phyloP scores from a whole-genome alignment of 2,888 invertebrate genomes.

The Oscheius onirici region DNA sequence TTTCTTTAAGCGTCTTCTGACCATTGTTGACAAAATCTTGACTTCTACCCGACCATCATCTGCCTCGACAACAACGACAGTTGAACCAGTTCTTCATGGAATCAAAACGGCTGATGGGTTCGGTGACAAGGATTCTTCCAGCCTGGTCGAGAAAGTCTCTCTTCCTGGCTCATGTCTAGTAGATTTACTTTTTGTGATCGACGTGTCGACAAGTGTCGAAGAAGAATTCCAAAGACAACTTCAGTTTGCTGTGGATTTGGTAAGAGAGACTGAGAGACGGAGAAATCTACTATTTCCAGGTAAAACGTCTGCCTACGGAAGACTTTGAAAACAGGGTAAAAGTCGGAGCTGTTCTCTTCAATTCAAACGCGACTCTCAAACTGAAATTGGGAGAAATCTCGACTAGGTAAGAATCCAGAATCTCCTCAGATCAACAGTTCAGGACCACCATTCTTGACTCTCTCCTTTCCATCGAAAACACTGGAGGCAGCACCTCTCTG shows the following conservation, averaged over 20 bases:
- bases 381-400: slow-evolving; percentile 7
- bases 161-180: slow-evolving; percentile 40
- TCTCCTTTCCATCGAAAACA: slow-evolving; percentile 40
- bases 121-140: not conserved
- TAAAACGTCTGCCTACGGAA: slow-evolving; percentile 54
- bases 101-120: slow-evolving; percentile 14
- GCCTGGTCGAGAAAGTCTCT: not conserved
- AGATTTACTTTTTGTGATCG: slow-evolving; percentile 63
- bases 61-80: not conserved
- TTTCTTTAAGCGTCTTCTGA: not conserved
- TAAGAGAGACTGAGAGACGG: slow-evolving; percentile 15
- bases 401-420: not conserved
- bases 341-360: slow-evolving; percentile 59
- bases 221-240: slow-evolving; percentile 58
- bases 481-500: slow-evolving; percentile 56
- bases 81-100: slow-evolving; percentile 9
- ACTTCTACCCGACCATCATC: not conserved
- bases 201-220: slow-evolving; percentile 62
- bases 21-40: slow-evolving; percentile 2
- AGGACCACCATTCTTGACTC: slow-evolving; percentile 43
- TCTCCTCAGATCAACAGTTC: not conserved
- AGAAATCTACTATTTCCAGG: slow-evolving; percentile 30
- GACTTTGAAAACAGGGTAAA: slow-evolving; percentile 49
- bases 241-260: slow-evolving; percentile 59
- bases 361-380: slow-evolving; percentile 38